phyloP scores from a whole-genome alignment of 2,797 vertebrate species.

The Hippoglossus hippoglossus region DNA sequence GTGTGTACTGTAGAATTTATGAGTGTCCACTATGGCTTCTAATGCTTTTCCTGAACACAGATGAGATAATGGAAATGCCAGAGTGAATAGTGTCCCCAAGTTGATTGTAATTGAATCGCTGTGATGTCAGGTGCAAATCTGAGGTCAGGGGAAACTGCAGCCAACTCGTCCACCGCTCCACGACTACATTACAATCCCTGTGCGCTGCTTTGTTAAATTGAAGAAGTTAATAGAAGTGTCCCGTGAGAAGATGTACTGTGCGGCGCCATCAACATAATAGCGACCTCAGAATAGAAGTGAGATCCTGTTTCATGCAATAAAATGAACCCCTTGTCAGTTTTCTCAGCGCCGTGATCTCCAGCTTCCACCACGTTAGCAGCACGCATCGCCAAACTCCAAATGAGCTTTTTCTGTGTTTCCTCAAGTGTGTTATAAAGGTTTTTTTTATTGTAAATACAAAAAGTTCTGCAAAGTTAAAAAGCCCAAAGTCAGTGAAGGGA shows the following conservation, averaged over 20 bases:
- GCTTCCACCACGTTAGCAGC: neutral
- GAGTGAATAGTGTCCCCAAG: slow-evolving; percentile 60
- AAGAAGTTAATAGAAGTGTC: slow-evolving; percentile 46
- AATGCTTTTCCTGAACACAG: slow-evolving; percentile 59
- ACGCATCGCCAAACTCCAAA: no score
- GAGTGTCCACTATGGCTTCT: slow-evolving; percentile 56
- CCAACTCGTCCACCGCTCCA: slow-evolving; percentile 21
- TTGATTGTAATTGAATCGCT: slow-evolving; percentile 68
- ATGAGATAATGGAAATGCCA: slow-evolving; percentile 78
- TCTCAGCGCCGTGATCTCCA: neutral
- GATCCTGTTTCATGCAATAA: slow-evolving; percentile 10
- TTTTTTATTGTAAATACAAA: no score
- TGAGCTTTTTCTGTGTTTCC: no score
- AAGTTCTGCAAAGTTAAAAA: no score
- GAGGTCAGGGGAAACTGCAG: slow-evolving; percentile 44
- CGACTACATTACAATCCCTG: slow-evolving; percentile 23
- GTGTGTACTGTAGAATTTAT: slow-evolving; percentile 53
- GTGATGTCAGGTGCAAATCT: slow-evolving; percentile 56
- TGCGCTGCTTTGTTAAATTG: slow-evolving; percentile 32
- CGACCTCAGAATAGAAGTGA: neutral
- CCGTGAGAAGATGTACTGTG: slow-evolving; percentile 20
- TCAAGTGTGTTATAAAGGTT: no score
- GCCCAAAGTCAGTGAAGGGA: no score
- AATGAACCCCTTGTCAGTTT: neutral
- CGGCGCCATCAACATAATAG: slow-evolving; percentile 3